These are phyloP conservation scores for Tenthredo livida DNA, from an alignment of 2,888 invertebrate genomes.

Conservation along the genomic window DNA sequence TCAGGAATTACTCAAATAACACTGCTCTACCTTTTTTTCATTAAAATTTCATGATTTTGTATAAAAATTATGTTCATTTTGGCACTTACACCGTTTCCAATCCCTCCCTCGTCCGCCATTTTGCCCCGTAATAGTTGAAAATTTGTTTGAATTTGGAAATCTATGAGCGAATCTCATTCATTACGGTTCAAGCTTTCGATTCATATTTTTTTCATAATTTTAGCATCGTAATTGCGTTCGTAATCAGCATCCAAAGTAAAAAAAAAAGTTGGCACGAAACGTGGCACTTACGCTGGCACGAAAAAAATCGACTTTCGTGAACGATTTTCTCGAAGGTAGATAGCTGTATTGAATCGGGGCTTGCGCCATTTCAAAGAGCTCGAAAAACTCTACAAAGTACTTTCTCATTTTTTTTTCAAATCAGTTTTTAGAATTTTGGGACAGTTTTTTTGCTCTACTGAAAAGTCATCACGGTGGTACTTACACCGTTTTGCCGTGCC, in stretches of 20 bases:
- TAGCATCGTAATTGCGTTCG: not conserved
- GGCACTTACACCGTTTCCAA: not conserved
- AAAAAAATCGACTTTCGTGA: not conserved
- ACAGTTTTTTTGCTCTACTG: too few relatives aligned
- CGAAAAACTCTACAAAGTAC: not conserved
- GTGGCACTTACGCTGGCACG: not conserved
- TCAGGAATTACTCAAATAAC: not conserved
- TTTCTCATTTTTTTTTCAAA: not conserved
- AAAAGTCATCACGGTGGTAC: too few relatives aligned
- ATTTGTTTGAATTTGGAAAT: not conserved
- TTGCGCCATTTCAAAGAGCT: not conserved
- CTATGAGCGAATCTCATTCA: not conserved
- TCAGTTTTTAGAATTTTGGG: too few relatives aligned
- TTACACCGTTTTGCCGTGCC: too few relatives aligned
- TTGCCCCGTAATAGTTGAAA: not conserved
- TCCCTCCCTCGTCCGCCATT: not conserved
- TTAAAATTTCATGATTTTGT: too few relatives aligned
- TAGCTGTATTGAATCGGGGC: not conserved
- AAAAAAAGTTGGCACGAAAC: conserved; percentile 7
- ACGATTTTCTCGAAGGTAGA: not conserved
- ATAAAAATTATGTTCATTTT: not conserved
- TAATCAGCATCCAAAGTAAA: not conserved
- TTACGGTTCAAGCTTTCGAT: not conserved
- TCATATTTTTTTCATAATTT: not conserved
- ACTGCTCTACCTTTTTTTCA: too few relatives aligned